Base-by-base conservation (phyloP, 2,888 invertebrate species). In the Clanis bilineata region DNA sequence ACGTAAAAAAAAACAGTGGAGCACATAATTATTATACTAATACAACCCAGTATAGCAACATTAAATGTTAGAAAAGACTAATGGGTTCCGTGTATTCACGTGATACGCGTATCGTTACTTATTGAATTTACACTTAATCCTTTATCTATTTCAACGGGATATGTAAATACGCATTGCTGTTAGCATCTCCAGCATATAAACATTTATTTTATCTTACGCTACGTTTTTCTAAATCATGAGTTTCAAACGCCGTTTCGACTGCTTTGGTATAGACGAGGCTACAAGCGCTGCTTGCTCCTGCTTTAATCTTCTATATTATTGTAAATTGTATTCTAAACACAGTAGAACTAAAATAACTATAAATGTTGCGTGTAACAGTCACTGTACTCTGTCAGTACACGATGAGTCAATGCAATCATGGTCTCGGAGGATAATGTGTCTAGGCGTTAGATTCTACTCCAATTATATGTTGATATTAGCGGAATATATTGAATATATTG, bases 381-480 rank as follows among this genome's bases (percentile, higher is more conserved):
- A 88, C 84, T 85, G 80, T 84, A 84, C 78, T 85, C 79, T 84
- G 80, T 88, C 83, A 83, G 81, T 88, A 80, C 32, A 73, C 64
- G 89, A 84, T 85, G 90, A 82, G 90, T 91, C 91, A 91, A 90
- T 91, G 91, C 91, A 91, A 91, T 86, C 87, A 90, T 90, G 90
- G 88, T 90, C 91, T 88, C 88, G 73, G 72, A 56, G 83, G 85
- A 83, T 82, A 66, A 79, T 82, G 73, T 82, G 72, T 74, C 73
- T 83, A 77, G 74, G 74, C 18, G 51, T 72, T 87, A 87, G 85
- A 78, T 82, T 83, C 79, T 79, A 79, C 70, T 71, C 73, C 69
- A 36, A 70, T 69, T 73, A 74, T 80, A 83, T 78, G 88, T 90
- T 91, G 85, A 77, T 85, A 80, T 81, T 90, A 90, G 88, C 77